These are phyloP conservation scores for Pteropus rufus DNA, from an alignment of 2,797 vertebrate genomes.

Conservation along the genomic window DNA sequence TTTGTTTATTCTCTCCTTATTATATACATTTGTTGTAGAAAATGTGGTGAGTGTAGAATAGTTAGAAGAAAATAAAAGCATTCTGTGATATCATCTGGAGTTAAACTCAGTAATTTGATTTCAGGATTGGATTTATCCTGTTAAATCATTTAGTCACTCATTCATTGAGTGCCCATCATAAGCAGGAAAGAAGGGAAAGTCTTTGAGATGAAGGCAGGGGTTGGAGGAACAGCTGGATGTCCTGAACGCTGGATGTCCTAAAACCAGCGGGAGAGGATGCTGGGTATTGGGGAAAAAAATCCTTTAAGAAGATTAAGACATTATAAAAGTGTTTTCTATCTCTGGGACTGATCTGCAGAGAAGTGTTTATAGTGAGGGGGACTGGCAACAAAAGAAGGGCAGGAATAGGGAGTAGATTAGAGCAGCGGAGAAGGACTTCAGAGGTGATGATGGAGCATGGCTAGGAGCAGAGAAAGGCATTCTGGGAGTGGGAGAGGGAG, in stretches of 20 bases:
- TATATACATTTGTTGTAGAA: background rate
- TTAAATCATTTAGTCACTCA: background rate
- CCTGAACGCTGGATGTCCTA: background rate
- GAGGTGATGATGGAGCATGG: background rate
- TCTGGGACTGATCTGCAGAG: background rate
- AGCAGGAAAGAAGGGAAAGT: background rate
- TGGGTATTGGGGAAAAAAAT: background rate
- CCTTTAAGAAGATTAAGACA: background rate
- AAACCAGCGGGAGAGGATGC: background rate
- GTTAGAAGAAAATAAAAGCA: background rate
- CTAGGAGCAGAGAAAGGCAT: background rate
- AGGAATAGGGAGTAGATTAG: background rate
- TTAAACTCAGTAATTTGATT: constrained; percentile 35
- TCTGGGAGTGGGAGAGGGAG: background rate
- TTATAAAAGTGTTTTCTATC: background rate
- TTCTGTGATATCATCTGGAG: background rate
- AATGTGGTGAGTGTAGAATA: background rate
- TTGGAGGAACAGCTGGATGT: background rate
- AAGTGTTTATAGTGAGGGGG: background rate
- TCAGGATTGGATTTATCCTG: constrained; percentile 11
- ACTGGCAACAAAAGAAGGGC: background rate
- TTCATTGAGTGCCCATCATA: background rate
- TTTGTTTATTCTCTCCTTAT: background rate
- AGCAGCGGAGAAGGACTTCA: background rate
- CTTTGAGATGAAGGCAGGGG: background rate